Conservation (phyloP, 2,113 vertebrate genomes). For the Copsychus sechellarum region DNA sequence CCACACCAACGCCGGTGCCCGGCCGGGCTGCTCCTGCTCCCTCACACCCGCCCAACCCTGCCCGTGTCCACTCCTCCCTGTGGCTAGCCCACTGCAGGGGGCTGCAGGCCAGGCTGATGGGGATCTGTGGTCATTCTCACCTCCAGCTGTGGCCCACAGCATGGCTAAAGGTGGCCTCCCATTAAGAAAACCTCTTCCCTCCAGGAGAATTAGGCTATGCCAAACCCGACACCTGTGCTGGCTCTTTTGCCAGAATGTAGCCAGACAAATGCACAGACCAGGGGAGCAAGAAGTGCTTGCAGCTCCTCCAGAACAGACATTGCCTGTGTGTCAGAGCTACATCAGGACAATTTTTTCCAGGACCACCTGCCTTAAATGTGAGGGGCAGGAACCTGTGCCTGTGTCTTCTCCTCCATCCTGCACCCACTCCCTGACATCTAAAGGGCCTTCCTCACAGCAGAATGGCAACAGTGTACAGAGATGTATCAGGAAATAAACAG, state of each 20-base stretch:
- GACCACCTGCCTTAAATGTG: not conserved
- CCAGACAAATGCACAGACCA: not conserved
- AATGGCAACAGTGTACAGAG: not conserved
- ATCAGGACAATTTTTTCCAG: not conserved
- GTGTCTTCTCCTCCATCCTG: not conserved
- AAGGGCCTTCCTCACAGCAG: not conserved
- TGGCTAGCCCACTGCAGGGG: not conserved
- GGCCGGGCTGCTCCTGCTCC: fast-evolving
- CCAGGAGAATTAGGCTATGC: not conserved
- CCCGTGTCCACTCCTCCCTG: not conserved
- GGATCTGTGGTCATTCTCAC: not conserved
- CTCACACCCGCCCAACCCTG: not conserved
- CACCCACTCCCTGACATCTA: not conserved
- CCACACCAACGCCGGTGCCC: not conserved
- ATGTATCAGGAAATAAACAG: not conserved
- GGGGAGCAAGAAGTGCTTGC: not conserved
- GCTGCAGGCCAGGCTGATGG: not conserved
- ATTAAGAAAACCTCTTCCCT: not conserved
- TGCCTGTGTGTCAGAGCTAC: fast-evolving
- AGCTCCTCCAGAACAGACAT: not conserved
- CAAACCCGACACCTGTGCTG: not conserved
- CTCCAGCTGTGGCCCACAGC: not conserved
- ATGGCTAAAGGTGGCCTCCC: not conserved
- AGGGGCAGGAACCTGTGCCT: not conserved
- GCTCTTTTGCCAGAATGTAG: not conserved